phyloP scores from a whole-genome alignment of 1,140 invertebrate species.

The Semibalanus balanoides region DNA sequence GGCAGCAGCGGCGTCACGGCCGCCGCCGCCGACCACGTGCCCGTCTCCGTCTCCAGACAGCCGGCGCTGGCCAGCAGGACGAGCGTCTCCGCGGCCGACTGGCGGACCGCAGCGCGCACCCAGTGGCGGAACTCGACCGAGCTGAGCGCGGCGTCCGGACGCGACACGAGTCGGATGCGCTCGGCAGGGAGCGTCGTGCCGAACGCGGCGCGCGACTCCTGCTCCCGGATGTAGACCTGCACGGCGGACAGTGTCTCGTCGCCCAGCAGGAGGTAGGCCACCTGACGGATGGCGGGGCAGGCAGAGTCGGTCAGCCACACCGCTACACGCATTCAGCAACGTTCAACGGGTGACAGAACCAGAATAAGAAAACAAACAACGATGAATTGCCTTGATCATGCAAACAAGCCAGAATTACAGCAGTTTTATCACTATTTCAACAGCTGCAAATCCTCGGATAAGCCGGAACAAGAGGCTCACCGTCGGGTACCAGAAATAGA shows the following conservation, averaged over 20 bases:
- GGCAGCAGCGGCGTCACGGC: background rate
- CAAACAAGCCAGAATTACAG: too few species aligned
- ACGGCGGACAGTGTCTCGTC: background rate
- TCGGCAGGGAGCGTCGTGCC: background rate
- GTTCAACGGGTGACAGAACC: too few species aligned
- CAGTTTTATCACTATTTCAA: too few species aligned
- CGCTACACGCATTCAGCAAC: too few species aligned
- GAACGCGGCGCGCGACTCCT: background rate
- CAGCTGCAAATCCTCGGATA: too few species aligned
- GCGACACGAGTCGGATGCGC: background rate
- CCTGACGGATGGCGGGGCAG: too few species aligned
- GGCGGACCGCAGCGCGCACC: background rate
- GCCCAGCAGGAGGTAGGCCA: background rate
- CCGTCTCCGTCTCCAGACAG: background rate
- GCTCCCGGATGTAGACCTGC: background rate
- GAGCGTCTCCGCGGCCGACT: background rate
- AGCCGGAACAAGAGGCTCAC: too few species aligned
- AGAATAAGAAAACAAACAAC: too few species aligned
- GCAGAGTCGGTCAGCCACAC: too few species aligned
- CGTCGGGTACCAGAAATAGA: too few species aligned
- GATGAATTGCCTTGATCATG: too few species aligned
- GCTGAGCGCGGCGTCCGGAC: background rate
- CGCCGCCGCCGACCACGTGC: background rate
- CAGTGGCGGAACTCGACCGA: background rate
- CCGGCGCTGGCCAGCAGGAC: background rate